These are phyloP conservation scores for Gryon sp. DNA, from an alignment of 1,140 invertebrate genomes.

Conservation along the genomic window DNA sequence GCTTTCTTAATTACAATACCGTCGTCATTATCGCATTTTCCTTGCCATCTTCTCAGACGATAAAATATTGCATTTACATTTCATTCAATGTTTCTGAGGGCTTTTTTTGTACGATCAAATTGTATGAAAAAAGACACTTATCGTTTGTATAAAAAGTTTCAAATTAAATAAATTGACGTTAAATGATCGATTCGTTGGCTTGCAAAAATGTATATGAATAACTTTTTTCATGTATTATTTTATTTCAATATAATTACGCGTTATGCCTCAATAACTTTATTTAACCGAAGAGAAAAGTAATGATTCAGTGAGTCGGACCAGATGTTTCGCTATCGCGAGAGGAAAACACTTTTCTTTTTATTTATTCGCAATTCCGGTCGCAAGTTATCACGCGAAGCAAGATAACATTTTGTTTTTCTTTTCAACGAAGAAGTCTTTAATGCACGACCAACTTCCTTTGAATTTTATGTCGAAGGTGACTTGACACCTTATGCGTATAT, in stretches of 20 bases:
- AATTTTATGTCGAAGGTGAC: constrained; percentile 14
- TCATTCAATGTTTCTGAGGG: constrained; percentile 17
- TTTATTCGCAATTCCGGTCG: not conserved
- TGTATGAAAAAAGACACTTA: too few relatives aligned
- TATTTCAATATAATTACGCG: constrained; percentile 10
- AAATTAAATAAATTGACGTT: not conserved
- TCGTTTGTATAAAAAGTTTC: too few relatives aligned
- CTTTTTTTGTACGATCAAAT: not conserved
- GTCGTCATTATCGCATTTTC: constrained; percentile 8
- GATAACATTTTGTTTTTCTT: not conserved
- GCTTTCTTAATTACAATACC: constrained; percentile 40
- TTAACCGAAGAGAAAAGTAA: not conserved
- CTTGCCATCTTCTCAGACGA: constrained; percentile 9
- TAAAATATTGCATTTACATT: constrained; percentile 33
- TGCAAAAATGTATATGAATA: too few relatives aligned
- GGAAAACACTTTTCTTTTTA: constrained; percentile 15
- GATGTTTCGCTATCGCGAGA: constrained; percentile 10
- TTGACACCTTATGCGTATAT: not conserved
- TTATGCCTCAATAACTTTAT: constrained; percentile 1
- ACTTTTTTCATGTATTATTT: constrained; percentile 1
- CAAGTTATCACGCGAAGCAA: not conserved
- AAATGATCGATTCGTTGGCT: constrained; percentile 13
- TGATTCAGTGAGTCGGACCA: not conserved
- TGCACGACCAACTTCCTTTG: constrained; percentile 3
- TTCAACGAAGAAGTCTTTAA: not conserved